Percentiles rank a stretch among this genome's conserved stretches.
These are phyloP conservation scores for Andrena cerasifolii DNA, from an alignment of 1,140 invertebrate species.

Conservation along the genomic window DNA sequence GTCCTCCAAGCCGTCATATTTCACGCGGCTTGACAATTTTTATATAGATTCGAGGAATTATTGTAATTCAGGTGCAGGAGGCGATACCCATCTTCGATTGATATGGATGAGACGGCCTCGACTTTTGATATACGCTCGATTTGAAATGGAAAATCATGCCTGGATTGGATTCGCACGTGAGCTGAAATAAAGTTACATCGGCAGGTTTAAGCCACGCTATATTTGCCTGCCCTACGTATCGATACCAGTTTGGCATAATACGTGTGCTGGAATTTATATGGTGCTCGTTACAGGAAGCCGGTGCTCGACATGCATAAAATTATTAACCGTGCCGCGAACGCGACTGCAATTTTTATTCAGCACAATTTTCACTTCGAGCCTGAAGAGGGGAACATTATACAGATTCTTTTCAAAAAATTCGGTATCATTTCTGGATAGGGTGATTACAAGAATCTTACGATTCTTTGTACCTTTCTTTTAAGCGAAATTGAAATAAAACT, in stretches of 20 bases:
- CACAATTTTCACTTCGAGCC: background rate
- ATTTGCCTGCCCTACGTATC: conserved; percentile 24
- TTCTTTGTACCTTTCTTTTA: too few relatives aligned
- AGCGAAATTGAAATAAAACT: background rate
- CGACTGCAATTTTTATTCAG: conserved; percentile 11
- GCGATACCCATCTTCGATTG: conserved; percentile 72
- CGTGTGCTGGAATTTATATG: conserved; percentile 53
- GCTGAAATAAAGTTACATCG: conserved; percentile 74
- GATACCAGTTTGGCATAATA: conserved; percentile 46
- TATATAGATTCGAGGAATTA: conserved; percentile 35
- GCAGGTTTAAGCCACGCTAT: conserved; percentile 35
- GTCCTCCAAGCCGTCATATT: background rate
- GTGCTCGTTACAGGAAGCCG: conserved; percentile 40
- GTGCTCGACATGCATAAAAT: conserved; percentile 32
- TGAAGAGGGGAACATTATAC: background rate
- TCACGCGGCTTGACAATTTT: conserved; percentile 44
- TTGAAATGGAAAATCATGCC: conserved; percentile 82
- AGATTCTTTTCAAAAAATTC: background rate
- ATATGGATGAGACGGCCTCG: conserved; percentile 79
- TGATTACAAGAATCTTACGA: too few relatives aligned
- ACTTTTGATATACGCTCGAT: conserved; percentile 81
- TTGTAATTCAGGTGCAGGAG: conserved; percentile 48
- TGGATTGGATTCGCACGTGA: conserved; percentile 81
- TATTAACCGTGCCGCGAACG: conserved; percentile 14
- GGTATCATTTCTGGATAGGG: too few relatives aligned